These are phyloP conservation scores for Dasyornis broadbenti DNA, from an alignment of 2,113 vertebrate genomes.

Conservation along the genomic window DNA sequence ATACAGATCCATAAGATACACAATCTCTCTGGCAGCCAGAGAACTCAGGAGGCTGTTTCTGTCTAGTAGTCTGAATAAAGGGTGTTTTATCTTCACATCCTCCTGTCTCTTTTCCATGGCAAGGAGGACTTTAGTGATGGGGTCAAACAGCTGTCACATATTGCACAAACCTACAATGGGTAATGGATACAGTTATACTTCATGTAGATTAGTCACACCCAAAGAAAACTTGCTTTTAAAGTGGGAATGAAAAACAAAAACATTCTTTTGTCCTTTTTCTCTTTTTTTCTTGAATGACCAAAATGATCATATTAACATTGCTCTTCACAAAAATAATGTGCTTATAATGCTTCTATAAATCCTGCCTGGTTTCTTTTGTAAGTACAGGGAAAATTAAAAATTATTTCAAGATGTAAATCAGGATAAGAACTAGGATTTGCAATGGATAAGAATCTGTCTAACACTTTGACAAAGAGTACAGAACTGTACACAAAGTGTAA, in stretches of 20 bases:
- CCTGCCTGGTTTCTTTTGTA: background rate
- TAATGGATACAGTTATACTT: conserved; percentile 59
- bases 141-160: conserved; percentile 52
- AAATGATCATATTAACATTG: background rate
- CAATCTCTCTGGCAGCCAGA: background rate
- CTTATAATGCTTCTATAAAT: conserved; percentile 3
- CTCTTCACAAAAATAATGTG: background rate
- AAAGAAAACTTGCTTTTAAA: conserved; percentile 35
- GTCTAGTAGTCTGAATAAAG: conserved; percentile 18
- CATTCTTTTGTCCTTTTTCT: background rate
- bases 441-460: conserved; percentile 46
- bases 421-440: conserved; percentile 24
- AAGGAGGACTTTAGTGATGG: background rate
- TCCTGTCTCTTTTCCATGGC: conserved; percentile 1
- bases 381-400: conserved; percentile 2
- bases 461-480: conserved; percentile 33
- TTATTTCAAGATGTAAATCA: background rate
- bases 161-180: conserved; percentile 13
- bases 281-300: background rate
- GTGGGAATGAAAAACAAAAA: conserved; percentile 18
- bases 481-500: conserved; percentile 28
- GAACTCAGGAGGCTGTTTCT: background rate
- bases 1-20: background rate
- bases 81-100: conserved; percentile 20
- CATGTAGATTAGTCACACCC: conserved; percentile 38